Evolutionary conservation across 2,888 invertebrate genomes (phyloP), one percentile per base, ranked within the genome.

Genomic region (Drosophila cognata): DNA sequence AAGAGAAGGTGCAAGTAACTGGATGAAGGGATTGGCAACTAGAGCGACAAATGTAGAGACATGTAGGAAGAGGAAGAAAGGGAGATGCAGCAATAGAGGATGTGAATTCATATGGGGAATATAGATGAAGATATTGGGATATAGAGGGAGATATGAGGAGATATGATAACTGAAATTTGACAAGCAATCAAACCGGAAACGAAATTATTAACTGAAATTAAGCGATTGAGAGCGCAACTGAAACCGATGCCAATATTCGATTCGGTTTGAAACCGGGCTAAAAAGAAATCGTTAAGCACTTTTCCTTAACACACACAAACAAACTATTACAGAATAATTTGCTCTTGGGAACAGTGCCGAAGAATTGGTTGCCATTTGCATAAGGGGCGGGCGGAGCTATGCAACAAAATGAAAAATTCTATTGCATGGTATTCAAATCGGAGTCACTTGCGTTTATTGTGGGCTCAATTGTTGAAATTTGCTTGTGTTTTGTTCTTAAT

Each of bases 401-500:
- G 0, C 36, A 28, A 59, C 33, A n/a, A 16, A 38, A 46, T 10
- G n/a, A 16, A 13, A 6, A 28, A 21, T 61, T 75, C 48, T 53
- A 53, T 64, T 41, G 69, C 60, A 79, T 62, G 77, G 2, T 70
- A 18, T 31, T 77, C 29, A 79, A 59, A 29, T 29, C 41, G 33
- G 79, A 48, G 11, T 29, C 21, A 11, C 25, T 56, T 43, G 33
- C n/a, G 13, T 13, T 48, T n/a, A 25, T 4, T n/a, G 48, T 55
- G 13, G 13, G 6, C 36, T 31, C 25, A 25, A 21, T 7, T 18
- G 13, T 21, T 11, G 18, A 25, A 55, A 51, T 58, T 55, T 25
- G 18, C 21, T 21, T 56, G 25, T 46, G 7, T 48, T 60, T 38
- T 35, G 48, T 52, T 64, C 31, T 33, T 21, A 21, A 46, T 46